phyloP scores from a whole-genome alignment of 1,140 invertebrate species.

The Drosophila ananassae region DNA sequence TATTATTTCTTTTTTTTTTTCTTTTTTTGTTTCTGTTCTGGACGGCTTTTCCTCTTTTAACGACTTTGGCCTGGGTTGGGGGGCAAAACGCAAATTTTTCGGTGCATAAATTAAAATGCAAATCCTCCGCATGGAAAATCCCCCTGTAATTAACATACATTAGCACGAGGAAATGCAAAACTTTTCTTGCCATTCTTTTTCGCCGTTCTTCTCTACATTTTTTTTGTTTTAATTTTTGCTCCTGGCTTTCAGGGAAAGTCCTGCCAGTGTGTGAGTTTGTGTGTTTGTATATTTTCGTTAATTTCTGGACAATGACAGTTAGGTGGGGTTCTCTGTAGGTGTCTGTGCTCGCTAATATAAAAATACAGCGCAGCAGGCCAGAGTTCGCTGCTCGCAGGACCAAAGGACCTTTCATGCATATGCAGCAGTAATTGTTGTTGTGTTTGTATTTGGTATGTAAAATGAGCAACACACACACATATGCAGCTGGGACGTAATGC shows the following conservation, averaged over 20 bases:
- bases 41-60: slow-evolving; percentile 45
- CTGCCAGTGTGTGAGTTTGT: slow-evolving; percentile 31
- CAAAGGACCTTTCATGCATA: slow-evolving; percentile 61
- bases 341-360: slow-evolving; percentile 66
- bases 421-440: slow-evolving; percentile 41
- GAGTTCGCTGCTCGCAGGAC: slow-evolving; percentile 12
- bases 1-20: slow-evolving; percentile 8
- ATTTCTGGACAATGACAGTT: slow-evolving; percentile 83
- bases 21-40: slow-evolving; percentile 36
- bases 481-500: slow-evolving; percentile 34
- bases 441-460: slow-evolving; percentile 44
- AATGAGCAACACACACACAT: slow-evolving; percentile 39
- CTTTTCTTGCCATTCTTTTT: slow-evolving; percentile 58
- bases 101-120: slow-evolving; percentile 83
- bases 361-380: slow-evolving; percentile 59
- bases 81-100: slow-evolving; percentile 74
- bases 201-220: slow-evolving; percentile 14
- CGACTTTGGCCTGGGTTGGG: slow-evolving; percentile 53
- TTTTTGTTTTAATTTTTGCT: slow-evolving; percentile 11
- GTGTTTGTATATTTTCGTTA: slow-evolving; percentile 76
- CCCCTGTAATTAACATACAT: slow-evolving; percentile 84
- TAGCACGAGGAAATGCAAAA: slow-evolving; percentile 81
- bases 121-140: slow-evolving; percentile 83
- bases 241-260: slow-evolving; percentile 9
- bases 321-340: slow-evolving; percentile 49